These are phyloP conservation scores for Chloropsis hardwickii DNA, from an alignment of 2,113 vertebrate genomes.

Conservation along the genomic window DNA sequence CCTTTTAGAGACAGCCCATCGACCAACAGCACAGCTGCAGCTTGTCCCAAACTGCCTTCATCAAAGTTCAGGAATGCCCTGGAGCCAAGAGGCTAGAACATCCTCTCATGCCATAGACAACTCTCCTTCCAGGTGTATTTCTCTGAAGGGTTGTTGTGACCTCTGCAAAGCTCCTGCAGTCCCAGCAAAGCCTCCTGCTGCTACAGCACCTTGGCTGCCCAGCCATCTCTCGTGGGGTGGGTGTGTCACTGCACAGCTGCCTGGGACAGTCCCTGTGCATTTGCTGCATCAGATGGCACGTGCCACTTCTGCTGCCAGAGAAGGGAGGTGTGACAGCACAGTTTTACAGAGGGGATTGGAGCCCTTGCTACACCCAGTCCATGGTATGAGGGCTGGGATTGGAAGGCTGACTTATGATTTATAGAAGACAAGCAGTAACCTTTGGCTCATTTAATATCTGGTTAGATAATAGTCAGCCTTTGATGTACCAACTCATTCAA, in stretches of 20 bases:
- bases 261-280: accelerated
- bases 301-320: background rate
- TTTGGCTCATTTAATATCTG: background rate
- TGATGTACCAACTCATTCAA: background rate
- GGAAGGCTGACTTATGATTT: background rate
- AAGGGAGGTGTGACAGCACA: background rate
- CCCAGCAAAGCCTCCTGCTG: background rate
- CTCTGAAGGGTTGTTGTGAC: background rate
- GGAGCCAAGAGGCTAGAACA: background rate
- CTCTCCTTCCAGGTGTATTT: accelerated
- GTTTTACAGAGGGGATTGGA: background rate
- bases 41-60: background rate
- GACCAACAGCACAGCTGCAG: too few species aligned
- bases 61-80: background rate
- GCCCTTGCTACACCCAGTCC: accelerated
- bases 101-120: background rate
- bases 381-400: background rate
- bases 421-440: background rate
- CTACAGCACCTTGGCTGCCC: background rate
- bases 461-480: background rate
- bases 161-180: background rate
- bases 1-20: background rate
- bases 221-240: accelerated
- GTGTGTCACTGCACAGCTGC: background rate
- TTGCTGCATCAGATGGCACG: accelerated